Evolutionary conservation across 23 tunicate genomes (phyloP), one percentile per base, ranked within the genome.

Genomic region (Oikopleura albicans): DNA sequence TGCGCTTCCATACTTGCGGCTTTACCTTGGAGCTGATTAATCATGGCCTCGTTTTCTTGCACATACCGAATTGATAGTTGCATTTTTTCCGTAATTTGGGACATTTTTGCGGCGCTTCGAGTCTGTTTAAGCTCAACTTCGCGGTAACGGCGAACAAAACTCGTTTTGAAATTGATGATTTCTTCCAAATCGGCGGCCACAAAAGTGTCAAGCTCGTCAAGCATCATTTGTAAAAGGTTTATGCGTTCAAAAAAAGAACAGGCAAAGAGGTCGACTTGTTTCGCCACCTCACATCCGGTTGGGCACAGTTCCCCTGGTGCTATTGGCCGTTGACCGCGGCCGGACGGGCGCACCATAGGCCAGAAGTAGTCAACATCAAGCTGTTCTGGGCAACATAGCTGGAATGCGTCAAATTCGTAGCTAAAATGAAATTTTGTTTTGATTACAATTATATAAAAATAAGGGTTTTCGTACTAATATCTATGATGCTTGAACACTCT

Each of bases 81-180:
- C 27, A 71, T 12, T 16, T 16, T 71, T 29, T 71, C 36, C 4
- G 4, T 29, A 37, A 71, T 71, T 16, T 16, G 34, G 31, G 37
- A 2, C 4, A 71, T 71, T 29, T 71, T 71, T 2, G 27, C 79
- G 79, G 35, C 35, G 37, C 34, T 12, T 12, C 79, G 79, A 4
- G 2, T 4, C 37, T 37, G 28, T 31, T 71, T 71, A 16, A 2
- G 27, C 34, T 29, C 35, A 29, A 71, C 79, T 71, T 71, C 79
- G 33, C 79, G 79, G 79, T 71, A 71, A 71, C 79, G 79, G 2
- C 79, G 79, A 31, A 71, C 79, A 71, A 71, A 71, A 12, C 35
- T 16, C 37, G 2, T 4, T 71, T 29, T 16, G 4, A 71, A 29
- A 22, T 71, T 37, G 34, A 71, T 71, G 37, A 71, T 71, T 71